Evolutionary conservation across 1,140 invertebrate genomes (phyloP).

Genomic region (Chelonus insularis): DNA sequence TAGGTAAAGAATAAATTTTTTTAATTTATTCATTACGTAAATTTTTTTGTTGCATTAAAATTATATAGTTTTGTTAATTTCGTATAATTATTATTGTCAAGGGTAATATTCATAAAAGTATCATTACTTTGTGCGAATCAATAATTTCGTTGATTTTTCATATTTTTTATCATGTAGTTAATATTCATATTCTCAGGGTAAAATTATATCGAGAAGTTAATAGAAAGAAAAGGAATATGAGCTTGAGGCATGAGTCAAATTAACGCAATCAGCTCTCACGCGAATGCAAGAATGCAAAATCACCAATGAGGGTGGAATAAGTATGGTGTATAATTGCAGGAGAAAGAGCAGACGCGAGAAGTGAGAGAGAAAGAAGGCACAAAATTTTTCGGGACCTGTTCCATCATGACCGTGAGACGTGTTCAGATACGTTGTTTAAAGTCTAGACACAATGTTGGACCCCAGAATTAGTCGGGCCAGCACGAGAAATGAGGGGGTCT

Average conservation of each 20-base stretch:
- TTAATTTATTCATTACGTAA: too few relatives aligned
- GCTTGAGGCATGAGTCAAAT: constrained; percentile 17
- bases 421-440: constrained; percentile 56
- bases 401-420: constrained; percentile 30
- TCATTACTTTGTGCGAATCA: too few relatives aligned
- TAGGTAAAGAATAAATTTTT: too few relatives aligned
- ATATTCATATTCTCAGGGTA: not conserved
- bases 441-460: constrained; percentile 58
- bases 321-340: constrained; percentile 37
- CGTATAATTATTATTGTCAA: too few relatives aligned
- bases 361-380: not conserved
- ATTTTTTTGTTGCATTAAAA: too few relatives aligned
- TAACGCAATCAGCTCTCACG: constrained; percentile 8
- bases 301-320: constrained; percentile 24
- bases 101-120: too few relatives aligned
- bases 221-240: not conserved
- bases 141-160: too few relatives aligned
- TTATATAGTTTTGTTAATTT: too few relatives aligned
- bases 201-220: not conserved
- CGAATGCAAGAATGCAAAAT: constrained; percentile 29
- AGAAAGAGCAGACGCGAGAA: not conserved
- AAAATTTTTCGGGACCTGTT: not conserved
- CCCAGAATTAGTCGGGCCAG: constrained; percentile 51
- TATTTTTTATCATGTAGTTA: too few relatives aligned
- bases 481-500: constrained; percentile 37